Percentiles rank a stretch among this genome's conserved stretches.
These are phyloP conservation scores for Gyps fulvus DNA, from an alignment of 2,113 vertebrate species.

Conservation along the genomic window DNA sequence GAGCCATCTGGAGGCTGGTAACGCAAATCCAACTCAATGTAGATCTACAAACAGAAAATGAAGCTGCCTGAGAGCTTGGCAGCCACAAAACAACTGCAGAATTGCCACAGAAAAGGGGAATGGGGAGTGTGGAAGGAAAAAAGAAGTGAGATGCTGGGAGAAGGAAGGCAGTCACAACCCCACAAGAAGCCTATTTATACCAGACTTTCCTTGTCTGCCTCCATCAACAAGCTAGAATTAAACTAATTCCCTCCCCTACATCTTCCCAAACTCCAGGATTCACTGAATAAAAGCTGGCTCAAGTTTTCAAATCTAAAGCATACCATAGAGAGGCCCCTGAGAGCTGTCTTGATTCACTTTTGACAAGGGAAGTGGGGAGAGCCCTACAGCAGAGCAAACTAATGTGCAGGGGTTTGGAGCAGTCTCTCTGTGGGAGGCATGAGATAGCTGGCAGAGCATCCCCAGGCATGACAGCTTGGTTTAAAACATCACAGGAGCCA, in stretches of 20 bases:
- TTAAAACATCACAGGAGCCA: background rate
- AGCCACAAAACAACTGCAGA: background rate
- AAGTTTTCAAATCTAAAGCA: background rate
- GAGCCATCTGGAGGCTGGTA: conserved; percentile 86
- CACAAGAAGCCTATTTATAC: background rate
- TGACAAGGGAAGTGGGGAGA: background rate
- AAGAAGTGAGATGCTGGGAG: background rate
- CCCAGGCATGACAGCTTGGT: background rate
- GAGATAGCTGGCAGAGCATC: background rate
- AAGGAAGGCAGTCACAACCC: background rate
- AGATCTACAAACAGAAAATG: conserved; percentile 74
- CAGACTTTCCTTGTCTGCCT: background rate
- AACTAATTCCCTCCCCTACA: background rate
- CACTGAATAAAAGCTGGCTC: background rate
- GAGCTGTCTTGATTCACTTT: fast-evolving
- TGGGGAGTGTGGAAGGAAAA: background rate
- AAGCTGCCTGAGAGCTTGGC: background rate
- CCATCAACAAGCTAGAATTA: background rate
- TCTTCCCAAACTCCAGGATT: background rate
- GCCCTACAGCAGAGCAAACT: background rate
- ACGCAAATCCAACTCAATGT: conserved; percentile 87
- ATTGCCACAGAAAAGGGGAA: background rate
- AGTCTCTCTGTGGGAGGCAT: background rate
- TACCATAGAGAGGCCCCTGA: background rate
- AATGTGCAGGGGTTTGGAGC: background rate